Evolutionary conservation across 1,140 invertebrate genomes (phyloP), one percentile per base, ranked within the genome.

Genomic region (Euwallacea fornicatus): DNA sequence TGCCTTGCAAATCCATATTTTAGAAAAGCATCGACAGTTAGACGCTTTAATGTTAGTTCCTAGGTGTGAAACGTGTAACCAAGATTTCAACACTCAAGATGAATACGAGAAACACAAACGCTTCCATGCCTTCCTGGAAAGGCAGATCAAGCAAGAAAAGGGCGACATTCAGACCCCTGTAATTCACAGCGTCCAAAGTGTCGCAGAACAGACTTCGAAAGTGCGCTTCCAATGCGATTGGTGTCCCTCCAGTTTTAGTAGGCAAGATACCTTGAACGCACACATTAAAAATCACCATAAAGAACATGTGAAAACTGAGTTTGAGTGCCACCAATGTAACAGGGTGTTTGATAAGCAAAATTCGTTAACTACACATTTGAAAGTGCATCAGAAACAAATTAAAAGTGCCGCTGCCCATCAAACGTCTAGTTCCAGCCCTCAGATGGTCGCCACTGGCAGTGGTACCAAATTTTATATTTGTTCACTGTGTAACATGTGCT

Each of bases 291-390:
- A 76, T 7, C 59, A 72, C 42, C 78, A 79, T 66, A 70, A 71
- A 58, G 42, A 71, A 62, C 61, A 72, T 41, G 61, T 66, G 7
- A 43, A 56, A 9, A 66, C 69, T 2, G 76, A 78, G 47, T 78
- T 76, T 43, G 73, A 73, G 53, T 80, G 79, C 63, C 69, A 59
- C 10, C 74, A 77, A 21, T 80, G 79, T 44, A 75, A 76, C 42
- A 60, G 79, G 8, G 59, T 77, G 8, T 80, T 80, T 61, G 78
- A 80, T 43, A 80, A 78, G 59, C 77, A 77, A 58, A 79, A 74
- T 43, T 78, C 78, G 0, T 69, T 80, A 41, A 77, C 75, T 2
- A 76, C 77, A 47, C 79, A 80, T 74, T 56, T 80, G 59, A 79
- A 79, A 66, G 74, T 78, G 7, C 79, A 80, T 64, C 78, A 79